A percentile compares a stretch with the other conserved stretches of the same genome.
phyloP scores from a whole-genome alignment of 2,888 invertebrate genomes.

The Diaprepes abbreviatus region DNA sequence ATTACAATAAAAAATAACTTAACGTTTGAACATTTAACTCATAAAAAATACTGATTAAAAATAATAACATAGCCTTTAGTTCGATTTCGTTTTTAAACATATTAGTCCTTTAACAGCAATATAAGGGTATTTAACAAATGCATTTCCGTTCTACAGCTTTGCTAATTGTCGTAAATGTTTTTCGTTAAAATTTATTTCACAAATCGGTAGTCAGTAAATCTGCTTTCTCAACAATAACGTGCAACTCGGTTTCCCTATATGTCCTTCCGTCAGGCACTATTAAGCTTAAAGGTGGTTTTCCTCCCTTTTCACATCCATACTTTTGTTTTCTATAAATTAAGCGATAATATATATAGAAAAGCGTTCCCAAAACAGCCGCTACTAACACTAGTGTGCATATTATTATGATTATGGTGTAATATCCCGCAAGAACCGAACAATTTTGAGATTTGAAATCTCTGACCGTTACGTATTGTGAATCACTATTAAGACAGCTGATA shows the following conservation, averaged over 20 bases:
- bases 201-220: slow-evolving; percentile 86
- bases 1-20: slow-evolving; percentile 3
- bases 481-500: slow-evolving; percentile 60
- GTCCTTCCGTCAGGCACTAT: slow-evolving; percentile 86
- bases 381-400: slow-evolving; percentile 68
- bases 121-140: too few species aligned
- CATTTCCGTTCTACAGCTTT: neutral
- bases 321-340: slow-evolving; percentile 64
- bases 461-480: slow-evolving; percentile 57
- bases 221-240: slow-evolving; percentile 87
- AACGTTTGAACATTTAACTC: slow-evolving; percentile 7
- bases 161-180: neutral
- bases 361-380: slow-evolving; percentile 65
- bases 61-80: neutral
- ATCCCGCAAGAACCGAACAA: slow-evolving; percentile 61
- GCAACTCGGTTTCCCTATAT: slow-evolving; percentile 88
- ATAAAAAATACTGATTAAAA: slow-evolving; percentile 33
- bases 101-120: too few species aligned
- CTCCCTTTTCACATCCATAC: slow-evolving; percentile 64
- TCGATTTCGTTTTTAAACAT: neutral
- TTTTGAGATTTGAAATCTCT: slow-evolving; percentile 58
- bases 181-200: slow-evolving; percentile 61
- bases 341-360: slow-evolving; percentile 65
- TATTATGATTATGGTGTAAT: slow-evolving; percentile 63
- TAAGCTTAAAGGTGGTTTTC: slow-evolving; percentile 69